phyloP scores from a whole-genome alignment of 2,113 vertebrate species.

The Origma solitaria region DNA sequence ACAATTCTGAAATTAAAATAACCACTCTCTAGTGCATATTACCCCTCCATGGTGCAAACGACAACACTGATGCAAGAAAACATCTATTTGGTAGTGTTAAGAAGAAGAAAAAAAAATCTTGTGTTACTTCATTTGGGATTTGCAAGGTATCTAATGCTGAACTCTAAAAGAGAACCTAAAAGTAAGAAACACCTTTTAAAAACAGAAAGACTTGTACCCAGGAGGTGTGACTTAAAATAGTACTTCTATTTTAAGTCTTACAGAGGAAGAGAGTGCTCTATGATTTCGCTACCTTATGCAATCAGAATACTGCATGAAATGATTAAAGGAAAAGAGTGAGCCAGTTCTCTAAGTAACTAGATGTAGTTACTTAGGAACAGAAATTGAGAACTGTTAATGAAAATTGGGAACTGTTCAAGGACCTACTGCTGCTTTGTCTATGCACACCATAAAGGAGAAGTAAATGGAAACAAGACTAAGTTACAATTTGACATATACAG shows the following conservation, averaged over 20 bases:
- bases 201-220: not conserved
- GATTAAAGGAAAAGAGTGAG: not conserved
- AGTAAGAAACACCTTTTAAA: not conserved
- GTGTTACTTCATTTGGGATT: not conserved
- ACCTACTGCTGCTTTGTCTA: not conserved
- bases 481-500: not conserved
- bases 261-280: not conserved
- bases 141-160: not conserved
- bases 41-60: not conserved
- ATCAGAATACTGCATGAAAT: not conserved
- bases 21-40: not conserved
- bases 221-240: not conserved
- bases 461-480: not conserved
- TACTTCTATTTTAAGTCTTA: not conserved
- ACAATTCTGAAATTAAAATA: not conserved
- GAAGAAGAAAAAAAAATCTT: not conserved
- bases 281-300: not conserved
- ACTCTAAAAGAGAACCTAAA: not conserved
- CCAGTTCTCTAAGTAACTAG: not conserved
- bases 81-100: not conserved
- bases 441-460: not conserved
- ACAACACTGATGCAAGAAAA: not conserved
- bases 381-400: not conserved
- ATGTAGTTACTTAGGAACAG: not conserved
- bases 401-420: not conserved